Percentiles rank a stretch among this genome's conserved stretches.
Evolutionary conservation across 2,888 invertebrate genomes (phyloP).

Genomic region (Metacarcinus magister): DNA sequence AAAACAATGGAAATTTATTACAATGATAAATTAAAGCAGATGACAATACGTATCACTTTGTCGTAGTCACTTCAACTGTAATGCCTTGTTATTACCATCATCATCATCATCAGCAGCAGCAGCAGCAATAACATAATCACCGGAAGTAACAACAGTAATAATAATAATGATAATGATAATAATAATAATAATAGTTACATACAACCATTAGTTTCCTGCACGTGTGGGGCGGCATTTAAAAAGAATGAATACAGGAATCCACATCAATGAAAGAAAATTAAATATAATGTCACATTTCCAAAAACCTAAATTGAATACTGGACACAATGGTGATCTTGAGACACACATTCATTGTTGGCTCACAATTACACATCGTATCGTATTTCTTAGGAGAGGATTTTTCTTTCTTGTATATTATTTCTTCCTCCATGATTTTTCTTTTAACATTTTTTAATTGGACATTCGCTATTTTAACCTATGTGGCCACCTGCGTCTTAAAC

Average conservation of each 20-base stretch:
- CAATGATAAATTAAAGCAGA: background rate
- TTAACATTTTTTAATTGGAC: background rate
- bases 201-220: background rate
- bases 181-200: background rate
- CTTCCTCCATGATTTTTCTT: background rate
- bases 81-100: background rate
- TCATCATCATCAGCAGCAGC: background rate
- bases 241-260: too few species aligned
- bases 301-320: background rate
- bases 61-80: background rate
- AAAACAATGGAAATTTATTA: background rate
- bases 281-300: background rate
- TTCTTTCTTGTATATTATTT: background rate
- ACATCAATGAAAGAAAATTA: background rate
- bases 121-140: background rate
- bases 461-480: background rate
- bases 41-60: background rate
- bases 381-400: background rate
- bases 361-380: background rate
- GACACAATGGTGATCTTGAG: background rate
- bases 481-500: background rate
- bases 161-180: background rate
- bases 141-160: too few species aligned
- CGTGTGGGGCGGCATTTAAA: too few species aligned
- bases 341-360: background rate